Conservation (phyloP, 1,140 invertebrate genomes). For the Physella acuta region DNA sequence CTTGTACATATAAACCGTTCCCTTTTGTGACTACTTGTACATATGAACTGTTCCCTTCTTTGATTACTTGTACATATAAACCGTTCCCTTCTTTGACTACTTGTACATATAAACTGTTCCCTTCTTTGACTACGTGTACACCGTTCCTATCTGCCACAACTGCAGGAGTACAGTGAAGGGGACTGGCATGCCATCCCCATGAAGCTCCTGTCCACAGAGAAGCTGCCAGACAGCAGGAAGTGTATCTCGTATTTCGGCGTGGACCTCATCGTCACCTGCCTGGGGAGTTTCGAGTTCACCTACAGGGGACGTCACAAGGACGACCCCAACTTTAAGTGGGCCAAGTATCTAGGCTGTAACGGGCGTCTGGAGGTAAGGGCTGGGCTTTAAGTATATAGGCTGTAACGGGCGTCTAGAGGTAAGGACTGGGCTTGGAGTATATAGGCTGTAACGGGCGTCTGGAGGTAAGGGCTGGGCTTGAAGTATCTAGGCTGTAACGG, state of each 20-base stretch:
- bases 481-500: not conserved
- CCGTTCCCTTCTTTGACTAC: too few species aligned
- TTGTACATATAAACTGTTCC: too few species aligned
- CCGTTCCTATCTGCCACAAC: too few species aligned
- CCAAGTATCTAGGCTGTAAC: not conserved
- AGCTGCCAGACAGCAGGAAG: not conserved
- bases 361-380: not conserved
- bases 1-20: too few species aligned
- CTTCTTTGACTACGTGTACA: too few species aligned
- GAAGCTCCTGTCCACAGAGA: not conserved
- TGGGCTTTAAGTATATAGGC: too few species aligned
- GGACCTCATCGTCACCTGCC: slow-evolving; percentile 2
- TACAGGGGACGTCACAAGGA: not conserved
- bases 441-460: not conserved
- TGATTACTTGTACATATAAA: too few species aligned
- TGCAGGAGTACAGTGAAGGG: slow-evolving; percentile 3
- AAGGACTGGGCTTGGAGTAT: not conserved
- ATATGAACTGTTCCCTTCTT: too few species aligned
- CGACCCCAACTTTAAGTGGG: not conserved
- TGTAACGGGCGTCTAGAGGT: not conserved
- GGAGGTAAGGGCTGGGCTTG: not conserved
- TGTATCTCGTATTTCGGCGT: not conserved
- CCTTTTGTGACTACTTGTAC: too few species aligned
- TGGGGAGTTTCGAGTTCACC: not conserved
- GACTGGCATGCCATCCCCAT: not conserved